Evolutionary conservation across 2,888 invertebrate genomes (phyloP).

Genomic region (Octonoba sinensis): DNA sequence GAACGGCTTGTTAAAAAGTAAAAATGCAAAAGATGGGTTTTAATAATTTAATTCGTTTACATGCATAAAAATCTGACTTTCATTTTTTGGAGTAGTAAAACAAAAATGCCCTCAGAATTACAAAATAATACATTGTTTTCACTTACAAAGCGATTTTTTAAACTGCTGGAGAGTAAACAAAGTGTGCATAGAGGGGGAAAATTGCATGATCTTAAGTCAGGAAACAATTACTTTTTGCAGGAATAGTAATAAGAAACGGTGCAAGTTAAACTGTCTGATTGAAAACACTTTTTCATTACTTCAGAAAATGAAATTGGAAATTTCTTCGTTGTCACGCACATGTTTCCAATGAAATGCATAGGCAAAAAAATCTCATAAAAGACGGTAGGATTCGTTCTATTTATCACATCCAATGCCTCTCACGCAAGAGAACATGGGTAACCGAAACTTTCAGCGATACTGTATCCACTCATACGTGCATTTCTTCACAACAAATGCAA

Average conservation of each 20-base stretch:
- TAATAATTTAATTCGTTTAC: too few species aligned
- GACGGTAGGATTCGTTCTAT: slow-evolving; percentile 28
- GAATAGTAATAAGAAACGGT: slow-evolving; percentile 7
- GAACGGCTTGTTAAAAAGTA: too few species aligned
- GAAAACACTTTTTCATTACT: slow-evolving; percentile 58
- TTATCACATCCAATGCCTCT: slow-evolving; percentile 37
- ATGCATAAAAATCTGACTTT: too few species aligned
- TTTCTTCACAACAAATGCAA: slow-evolving; percentile 19
- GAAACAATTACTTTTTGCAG: too few species aligned
- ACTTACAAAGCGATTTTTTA: too few species aligned
- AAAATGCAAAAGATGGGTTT: too few species aligned
- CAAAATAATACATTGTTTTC: too few species aligned
- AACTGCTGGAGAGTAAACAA: too few species aligned
- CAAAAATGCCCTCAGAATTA: too few species aligned
- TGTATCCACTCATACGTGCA: background rate
- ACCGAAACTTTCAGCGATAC: slow-evolving; percentile 52
- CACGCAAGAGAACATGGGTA: slow-evolving; percentile 31
- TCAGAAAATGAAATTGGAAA: slow-evolving; percentile 41
- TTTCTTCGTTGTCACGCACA: slow-evolving; percentile 18
- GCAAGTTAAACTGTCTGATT: slow-evolving; percentile 29
- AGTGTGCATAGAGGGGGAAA: background rate
- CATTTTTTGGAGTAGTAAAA: too few species aligned
- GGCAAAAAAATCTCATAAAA: slow-evolving; percentile 13
- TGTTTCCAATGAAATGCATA: background rate
- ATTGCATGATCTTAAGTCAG: background rate